Conservation (phyloP, 2,888 invertebrate species). For the Onchidella celtica region DNA sequence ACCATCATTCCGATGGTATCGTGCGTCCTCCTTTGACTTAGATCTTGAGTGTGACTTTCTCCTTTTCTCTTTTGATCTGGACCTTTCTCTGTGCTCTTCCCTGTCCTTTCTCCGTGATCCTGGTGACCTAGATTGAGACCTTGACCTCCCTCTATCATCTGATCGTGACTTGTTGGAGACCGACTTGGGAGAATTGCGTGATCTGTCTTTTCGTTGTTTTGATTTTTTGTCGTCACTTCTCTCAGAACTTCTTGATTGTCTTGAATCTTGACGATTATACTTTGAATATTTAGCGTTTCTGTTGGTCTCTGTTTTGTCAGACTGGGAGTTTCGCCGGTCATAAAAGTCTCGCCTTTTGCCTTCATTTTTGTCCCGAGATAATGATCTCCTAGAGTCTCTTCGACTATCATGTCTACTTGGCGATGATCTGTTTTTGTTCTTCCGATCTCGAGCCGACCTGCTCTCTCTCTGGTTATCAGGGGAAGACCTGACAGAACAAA, state of each 20-base stretch:
- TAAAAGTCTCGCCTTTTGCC: neutral
- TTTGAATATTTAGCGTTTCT: conserved; percentile 15
- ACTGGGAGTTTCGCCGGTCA: neutral
- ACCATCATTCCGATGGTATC: conserved; percentile 18
- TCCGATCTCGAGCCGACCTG: neutral
- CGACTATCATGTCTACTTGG: neutral
- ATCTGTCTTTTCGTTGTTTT: conserved; percentile 26
- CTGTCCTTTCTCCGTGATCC: neutral
- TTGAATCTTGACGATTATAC: neutral
- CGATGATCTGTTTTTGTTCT: conserved; percentile 1
- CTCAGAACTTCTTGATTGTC: conserved; percentile 31
- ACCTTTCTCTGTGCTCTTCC: conserved; percentile 38
- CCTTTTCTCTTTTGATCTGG: conserved; percentile 41
- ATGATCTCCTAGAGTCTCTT: conserved; percentile 3
- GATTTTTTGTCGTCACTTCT: neutral
- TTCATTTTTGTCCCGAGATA: neutral
- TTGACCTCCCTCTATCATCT: conserved; percentile 28
- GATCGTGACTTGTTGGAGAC: conserved; percentile 17
- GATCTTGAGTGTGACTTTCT: conserved; percentile 20
- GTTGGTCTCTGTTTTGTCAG: neutral
- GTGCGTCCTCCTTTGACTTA: neutral
- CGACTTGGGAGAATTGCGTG: conserved; percentile 6
- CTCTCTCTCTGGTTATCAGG: conserved; percentile 20
- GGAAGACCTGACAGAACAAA: neutral
- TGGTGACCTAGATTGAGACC: conserved; percentile 42